Percentiles rank a stretch among this genome's conserved stretches.
Conservation (phyloP, 2,888 invertebrate species). For the Ophion slaviceki region DNA sequence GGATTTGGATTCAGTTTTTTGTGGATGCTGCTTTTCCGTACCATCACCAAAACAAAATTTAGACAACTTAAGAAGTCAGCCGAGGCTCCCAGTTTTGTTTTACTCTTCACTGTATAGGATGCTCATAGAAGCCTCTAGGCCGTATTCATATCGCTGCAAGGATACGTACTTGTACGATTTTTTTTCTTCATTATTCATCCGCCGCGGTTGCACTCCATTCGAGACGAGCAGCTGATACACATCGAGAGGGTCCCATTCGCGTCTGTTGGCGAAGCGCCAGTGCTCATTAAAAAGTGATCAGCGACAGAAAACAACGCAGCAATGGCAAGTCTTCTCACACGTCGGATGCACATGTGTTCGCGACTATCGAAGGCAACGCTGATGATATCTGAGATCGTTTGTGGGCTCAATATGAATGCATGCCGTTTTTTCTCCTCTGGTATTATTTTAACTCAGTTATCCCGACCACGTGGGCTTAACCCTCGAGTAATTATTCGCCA, state of each 20-base stretch:
- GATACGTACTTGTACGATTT: conserved; percentile 4
- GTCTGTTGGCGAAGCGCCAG: conserved; percentile 58
- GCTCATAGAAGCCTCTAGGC: not conserved
- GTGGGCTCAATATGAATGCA: not conserved
- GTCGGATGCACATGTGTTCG: conserved; percentile 9
- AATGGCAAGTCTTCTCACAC: conserved; percentile 35
- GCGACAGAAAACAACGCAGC: conserved; percentile 37
- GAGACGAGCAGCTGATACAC: conserved; percentile 50
- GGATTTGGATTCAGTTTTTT: too few species aligned
- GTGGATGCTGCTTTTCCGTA: too few species aligned
- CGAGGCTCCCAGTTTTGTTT: too few species aligned
- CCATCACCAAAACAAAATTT: too few species aligned
- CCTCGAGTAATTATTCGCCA: not conserved
- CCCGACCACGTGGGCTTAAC: not conserved
- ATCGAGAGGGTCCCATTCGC: conserved; percentile 42
- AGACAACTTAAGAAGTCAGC: too few species aligned
- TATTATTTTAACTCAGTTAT: conserved; percentile 38
- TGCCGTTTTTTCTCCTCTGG: conserved; percentile 18
- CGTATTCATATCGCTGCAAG: conserved; percentile 22
- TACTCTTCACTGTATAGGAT: too few species aligned
- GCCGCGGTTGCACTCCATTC: conserved; percentile 47
- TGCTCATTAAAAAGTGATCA: conserved; percentile 65
- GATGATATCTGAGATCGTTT: not conserved
- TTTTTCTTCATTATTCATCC: conserved; percentile 20
- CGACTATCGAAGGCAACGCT: conserved; percentile 16